Percentiles rank a stretch among this genome's conserved stretches.
These are phyloP conservation scores for Seriola dumerili DNA, from an alignment of 2,113 vertebrate genomes.

Conservation along the genomic window DNA sequence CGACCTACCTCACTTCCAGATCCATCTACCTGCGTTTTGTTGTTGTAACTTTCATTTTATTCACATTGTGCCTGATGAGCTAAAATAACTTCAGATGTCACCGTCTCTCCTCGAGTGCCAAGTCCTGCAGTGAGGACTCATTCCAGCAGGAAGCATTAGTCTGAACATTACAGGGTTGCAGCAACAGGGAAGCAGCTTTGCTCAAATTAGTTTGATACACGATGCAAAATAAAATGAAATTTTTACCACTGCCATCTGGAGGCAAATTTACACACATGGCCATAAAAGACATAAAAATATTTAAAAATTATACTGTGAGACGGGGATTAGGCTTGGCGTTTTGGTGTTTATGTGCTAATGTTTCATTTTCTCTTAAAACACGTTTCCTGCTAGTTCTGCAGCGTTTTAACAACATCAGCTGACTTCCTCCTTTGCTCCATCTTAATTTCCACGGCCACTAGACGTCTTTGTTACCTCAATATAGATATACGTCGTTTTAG, in stretches of 20 bases:
- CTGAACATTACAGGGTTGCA: slow-evolving; percentile 9
- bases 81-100: slow-evolving; percentile 50
- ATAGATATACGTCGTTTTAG: too few relatives aligned
- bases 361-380: neutral
- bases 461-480: too few relatives aligned
- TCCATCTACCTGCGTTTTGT: neutral
- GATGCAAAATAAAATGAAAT: slow-evolving; percentile 29
- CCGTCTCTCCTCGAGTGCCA: slow-evolving; percentile 15
- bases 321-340: neutral
- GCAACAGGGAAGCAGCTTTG: slow-evolving; percentile 43
- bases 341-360: neutral
- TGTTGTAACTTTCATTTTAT: slow-evolving; percentile 1
- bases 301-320: neutral
- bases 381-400: neutral
- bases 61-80: slow-evolving; percentile 8
- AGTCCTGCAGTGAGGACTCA: slow-evolving; percentile 42
- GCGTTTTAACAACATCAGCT: too few relatives aligned
- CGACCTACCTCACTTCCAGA: neutral
- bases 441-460: too few relatives aligned
- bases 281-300: slow-evolving; percentile 6
- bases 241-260: slow-evolving; percentile 19
- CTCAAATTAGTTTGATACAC: slow-evolving; percentile 37
- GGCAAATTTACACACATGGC: neutral
- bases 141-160: slow-evolving; percentile 37
- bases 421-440: too few relatives aligned